A percentile compares a stretch with the other conserved stretches of the same genome.
Conservation (phyloP, 2,797 vertebrate species). For the Huso huso region DNA sequence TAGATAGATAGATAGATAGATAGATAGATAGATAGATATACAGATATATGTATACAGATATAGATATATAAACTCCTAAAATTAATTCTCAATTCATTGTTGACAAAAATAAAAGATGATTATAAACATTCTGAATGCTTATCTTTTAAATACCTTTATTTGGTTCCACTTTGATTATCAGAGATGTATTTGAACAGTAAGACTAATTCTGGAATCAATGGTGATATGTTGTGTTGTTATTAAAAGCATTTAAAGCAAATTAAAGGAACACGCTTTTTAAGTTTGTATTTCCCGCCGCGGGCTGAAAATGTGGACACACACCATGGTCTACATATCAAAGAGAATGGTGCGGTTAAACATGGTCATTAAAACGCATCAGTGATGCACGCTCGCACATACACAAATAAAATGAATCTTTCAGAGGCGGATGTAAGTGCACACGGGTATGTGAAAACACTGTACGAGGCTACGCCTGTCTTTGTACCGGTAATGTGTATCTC, state of each 20-base stretch:
- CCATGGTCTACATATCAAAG: background rate
- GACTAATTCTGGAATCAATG: too few species aligned
- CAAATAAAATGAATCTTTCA: constrained; percentile 11
- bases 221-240: too few species aligned
- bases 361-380: constrained; percentile 9
- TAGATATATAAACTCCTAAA: too few species aligned
- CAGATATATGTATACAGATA: too few species aligned
- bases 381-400: background rate
- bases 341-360: constrained; percentile 4
- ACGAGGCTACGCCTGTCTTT: background rate
- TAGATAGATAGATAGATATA: background rate
- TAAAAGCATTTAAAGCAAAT: too few species aligned
- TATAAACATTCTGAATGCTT: too few species aligned
- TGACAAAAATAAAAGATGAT: too few species aligned
- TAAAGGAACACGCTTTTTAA: constrained; percentile 6
- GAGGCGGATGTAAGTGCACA: constrained; percentile 7
- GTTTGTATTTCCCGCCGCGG: background rate
- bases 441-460: background rate
- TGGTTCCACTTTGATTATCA: too few species aligned
- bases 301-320: too few species aligned
- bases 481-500: constrained; percentile 6
- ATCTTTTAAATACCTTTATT: too few species aligned
- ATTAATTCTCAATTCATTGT: too few species aligned
- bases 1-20: background rate
- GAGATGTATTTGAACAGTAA: too few species aligned